Percentiles rank a stretch among this genome's conserved stretches.
Conservation (phyloP, 2,113 vertebrate species). For the Megaceryle maxima region DNA sequence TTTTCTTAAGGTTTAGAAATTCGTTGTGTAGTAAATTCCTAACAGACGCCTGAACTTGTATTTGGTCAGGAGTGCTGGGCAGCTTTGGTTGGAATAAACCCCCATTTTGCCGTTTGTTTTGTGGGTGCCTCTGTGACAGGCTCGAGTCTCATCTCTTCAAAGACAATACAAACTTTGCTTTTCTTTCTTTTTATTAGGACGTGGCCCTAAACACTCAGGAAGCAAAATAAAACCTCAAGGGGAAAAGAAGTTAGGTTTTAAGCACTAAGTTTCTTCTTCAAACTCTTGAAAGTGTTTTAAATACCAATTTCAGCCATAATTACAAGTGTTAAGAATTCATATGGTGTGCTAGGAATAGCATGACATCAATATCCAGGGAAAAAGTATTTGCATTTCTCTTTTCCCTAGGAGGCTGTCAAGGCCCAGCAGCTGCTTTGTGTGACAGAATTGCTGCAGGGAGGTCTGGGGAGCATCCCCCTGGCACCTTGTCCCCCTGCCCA, state of each 20-base stretch:
- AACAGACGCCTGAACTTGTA: too few relatives aligned
- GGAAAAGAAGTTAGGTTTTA: background rate
- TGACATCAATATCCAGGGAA: background rate
- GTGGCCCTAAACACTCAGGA: background rate
- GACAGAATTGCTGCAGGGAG: background rate
- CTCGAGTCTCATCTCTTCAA: background rate
- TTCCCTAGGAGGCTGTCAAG: background rate
- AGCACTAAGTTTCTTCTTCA: background rate
- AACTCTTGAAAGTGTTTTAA: background rate
- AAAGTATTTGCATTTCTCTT: background rate
- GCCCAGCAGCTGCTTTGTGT: background rate
- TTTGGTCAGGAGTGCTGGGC: too few relatives aligned
- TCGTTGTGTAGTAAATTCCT: too few relatives aligned
- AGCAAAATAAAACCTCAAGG: background rate
- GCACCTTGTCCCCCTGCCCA: background rate
- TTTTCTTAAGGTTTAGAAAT: too few relatives aligned
- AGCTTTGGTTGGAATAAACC: too few relatives aligned
- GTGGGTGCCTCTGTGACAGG: too few relatives aligned
- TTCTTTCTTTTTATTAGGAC: background rate
- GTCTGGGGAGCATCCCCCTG: background rate
- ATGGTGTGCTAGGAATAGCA: background rate
- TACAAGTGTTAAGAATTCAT: background rate
- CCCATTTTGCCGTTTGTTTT: too few relatives aligned
- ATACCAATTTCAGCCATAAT: background rate
- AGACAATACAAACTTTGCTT: background rate